Evolutionary conservation across 2,888 invertebrate species (phyloP), one percentile per base, ranked within the genome.

Genomic region (Pandemis heparana): DNA sequence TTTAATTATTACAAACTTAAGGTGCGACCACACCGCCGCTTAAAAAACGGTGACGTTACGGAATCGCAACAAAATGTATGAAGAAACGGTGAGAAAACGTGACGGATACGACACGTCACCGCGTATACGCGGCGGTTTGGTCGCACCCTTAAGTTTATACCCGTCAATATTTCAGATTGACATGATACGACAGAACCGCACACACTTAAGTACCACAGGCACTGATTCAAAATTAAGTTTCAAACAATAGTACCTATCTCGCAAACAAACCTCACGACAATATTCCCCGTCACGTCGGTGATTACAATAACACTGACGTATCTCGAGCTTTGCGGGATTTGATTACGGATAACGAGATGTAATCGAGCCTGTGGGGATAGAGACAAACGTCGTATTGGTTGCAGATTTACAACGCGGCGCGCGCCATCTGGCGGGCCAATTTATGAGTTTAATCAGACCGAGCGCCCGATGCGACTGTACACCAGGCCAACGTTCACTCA

Each of bases 371-470:
- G 72, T 79, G 87, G 89, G 89, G 88, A 90, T 91, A 91, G 88
- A 91, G 91, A 92, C 93, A 92, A 91, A 92, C 89, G 92, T 85
- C 88, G 90, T 89, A 92, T 91, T 87, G 92, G 91, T 88, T 84
- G 85, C 89, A 88, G 91, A 93, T 93, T 91, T 92, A 93, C 92
- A 89, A 84, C 87, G 89, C 83, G 87, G 88, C 86, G 81, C 80
- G 86, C 85, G 89, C 88, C 92, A 91, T 91, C 91, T 93, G 93
- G 90, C 88, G 89, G 82, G 79, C 83, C 87, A 89, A 94, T 94
- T 93, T 93, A 94, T 92, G 92, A 91, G 86, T 92, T 93, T 93
- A 93, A 94, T 93, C 92, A 92, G 89, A 82, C 81, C 76, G 71
- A 67, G 75, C 75, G 73, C 74, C 61, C 64, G 69, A 65, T 70